Conservation (phyloP, 2,797 vertebrate species). For the Simalia tracyae region DNA sequence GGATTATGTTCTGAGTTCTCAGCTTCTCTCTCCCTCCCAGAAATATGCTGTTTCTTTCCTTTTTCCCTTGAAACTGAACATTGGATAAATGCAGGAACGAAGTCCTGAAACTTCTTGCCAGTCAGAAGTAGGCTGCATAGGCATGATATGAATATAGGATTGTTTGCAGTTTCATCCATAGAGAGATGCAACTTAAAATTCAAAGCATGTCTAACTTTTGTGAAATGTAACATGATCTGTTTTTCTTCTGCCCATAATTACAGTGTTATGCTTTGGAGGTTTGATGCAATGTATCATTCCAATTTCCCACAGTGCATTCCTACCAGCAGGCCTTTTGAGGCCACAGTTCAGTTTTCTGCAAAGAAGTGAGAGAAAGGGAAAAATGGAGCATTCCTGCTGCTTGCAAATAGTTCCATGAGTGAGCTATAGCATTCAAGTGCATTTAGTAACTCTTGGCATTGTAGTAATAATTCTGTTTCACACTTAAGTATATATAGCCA, state of each 20-base stretch:
- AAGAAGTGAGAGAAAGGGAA: neutral
- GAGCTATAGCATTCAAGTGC: neutral
- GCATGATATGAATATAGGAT: neutral
- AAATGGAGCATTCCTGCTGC: neutral
- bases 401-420: neutral
- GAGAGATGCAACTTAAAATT: neutral
- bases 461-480: neutral
- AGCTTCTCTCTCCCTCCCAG: neutral
- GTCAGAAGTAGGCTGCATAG: neutral
- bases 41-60: neutral
- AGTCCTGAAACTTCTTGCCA: neutral
- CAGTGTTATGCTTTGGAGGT: neutral
- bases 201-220: neutral
- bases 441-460: neutral
- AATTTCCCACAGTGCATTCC: neutral
- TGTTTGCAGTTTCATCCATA: neutral
- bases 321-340: neutral
- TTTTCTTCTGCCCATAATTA: neutral
- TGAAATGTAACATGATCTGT: neutral
- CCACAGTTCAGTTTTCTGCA: neutral
- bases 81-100: neutral
- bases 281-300: neutral
- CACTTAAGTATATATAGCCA: neutral
- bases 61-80: neutral
- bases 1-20: neutral